phyloP scores from a whole-genome alignment of 2,797 vertebrate genomes.

The Gallinago solitaria region DNA sequence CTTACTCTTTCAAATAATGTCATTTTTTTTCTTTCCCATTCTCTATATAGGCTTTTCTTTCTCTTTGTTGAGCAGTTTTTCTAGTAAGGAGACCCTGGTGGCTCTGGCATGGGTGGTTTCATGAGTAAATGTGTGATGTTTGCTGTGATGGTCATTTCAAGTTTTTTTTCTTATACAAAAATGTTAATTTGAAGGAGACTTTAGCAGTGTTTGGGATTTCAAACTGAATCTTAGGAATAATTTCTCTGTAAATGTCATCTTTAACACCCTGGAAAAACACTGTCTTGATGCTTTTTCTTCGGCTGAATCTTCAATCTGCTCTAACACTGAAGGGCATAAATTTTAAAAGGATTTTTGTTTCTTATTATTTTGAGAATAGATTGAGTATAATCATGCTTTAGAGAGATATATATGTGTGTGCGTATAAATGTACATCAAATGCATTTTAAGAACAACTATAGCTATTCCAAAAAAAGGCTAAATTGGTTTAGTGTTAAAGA shows the following conservation, averaged over 20 bases:
- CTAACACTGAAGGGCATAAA: not conserved
- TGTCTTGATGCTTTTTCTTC: not conserved
- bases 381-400: not conserved
- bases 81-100: not conserved
- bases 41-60: conserved; percentile 15
- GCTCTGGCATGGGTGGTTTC: not conserved
- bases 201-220: not conserved
- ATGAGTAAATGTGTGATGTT: not conserved
- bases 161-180: conserved; percentile 18
- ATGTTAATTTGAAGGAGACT: conserved; percentile 18
- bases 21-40: not conserved
- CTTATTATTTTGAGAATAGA: not conserved
- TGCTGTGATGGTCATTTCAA: conserved; percentile 4
- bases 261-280: not conserved
- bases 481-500: not conserved
- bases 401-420: rapidly evolving
- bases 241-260: not conserved
- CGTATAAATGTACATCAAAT: not conserved
- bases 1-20: not conserved
- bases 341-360: not conserved
- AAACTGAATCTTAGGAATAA: not conserved
- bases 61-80: conserved; percentile 31
- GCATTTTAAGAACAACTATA: not conserved
- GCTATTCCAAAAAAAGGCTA: not conserved
- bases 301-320: not conserved